Conservation (phyloP, 2,113 vertebrate species). For the Camelus dromedarius region DNA sequence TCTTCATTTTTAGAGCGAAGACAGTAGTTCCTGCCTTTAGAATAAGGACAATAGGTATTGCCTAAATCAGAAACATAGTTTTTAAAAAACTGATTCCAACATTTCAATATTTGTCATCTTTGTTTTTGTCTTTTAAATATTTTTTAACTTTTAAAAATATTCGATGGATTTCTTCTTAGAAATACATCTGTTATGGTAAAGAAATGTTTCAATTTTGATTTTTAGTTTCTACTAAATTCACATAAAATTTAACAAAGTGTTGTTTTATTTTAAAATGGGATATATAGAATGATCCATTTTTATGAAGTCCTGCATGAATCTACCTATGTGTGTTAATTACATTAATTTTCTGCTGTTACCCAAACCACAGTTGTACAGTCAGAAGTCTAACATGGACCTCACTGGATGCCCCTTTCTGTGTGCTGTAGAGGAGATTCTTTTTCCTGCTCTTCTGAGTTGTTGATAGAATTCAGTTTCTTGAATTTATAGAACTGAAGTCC, state of each 20-base stretch:
- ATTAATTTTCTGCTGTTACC: background rate
- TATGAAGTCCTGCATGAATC: background rate
- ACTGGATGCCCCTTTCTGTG: background rate
- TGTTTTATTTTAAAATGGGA: slow-evolving; percentile 33
- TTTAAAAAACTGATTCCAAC: background rate
- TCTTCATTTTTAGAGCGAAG: background rate
- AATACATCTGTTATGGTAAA: background rate
- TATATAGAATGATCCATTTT: background rate
- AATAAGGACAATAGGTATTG: background rate
- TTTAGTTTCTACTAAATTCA: background rate
- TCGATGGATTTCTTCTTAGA: slow-evolving; percentile 5
- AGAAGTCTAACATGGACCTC: background rate
- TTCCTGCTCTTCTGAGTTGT: background rate
- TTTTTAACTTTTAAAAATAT: background rate
- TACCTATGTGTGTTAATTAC: background rate
- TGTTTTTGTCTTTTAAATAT: background rate
- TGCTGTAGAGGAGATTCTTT: background rate
- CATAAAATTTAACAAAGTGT: background rate
- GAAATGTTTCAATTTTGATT: slow-evolving; percentile 8
- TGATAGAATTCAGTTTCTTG: background rate
- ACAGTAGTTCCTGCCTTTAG: background rate
- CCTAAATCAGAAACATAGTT: background rate
- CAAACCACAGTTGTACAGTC: background rate
- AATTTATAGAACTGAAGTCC: background rate
- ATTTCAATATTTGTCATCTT: slow-evolving; percentile 13